A percentile compares a stretch with the other conserved stretches of the same genome.
These are phyloP conservation scores for Tinea semifulvella DNA, from an alignment of 2,888 invertebrate species.

Conservation along the genomic window DNA sequence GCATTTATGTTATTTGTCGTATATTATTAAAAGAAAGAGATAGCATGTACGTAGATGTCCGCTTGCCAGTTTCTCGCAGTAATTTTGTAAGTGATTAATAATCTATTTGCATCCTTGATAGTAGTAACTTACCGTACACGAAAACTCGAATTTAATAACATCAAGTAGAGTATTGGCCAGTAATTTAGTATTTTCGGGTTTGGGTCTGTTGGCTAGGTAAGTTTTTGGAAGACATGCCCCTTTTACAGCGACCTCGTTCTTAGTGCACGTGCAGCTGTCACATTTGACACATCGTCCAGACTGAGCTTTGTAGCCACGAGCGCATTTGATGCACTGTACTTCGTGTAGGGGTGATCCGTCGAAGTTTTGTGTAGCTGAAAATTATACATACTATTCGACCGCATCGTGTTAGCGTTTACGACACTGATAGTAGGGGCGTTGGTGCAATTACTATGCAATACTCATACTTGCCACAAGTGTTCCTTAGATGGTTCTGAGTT, in stretches of 20 bases:
- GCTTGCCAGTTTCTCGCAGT: too few species aligned
- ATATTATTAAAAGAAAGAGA: too few species aligned
- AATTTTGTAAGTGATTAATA: too few species aligned
- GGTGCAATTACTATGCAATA: too few species aligned
- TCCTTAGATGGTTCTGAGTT: too few species aligned
- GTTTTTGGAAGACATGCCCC: conserved; percentile 40
- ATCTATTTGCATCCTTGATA: too few species aligned
- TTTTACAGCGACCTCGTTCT: conserved; percentile 33
- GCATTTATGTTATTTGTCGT: too few species aligned
- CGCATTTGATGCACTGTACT: conserved; percentile 50
- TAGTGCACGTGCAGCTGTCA: conserved; percentile 36
- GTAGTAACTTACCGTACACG: conserved; percentile 49
- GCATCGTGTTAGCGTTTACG: too few species aligned
- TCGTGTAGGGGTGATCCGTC: conserved; percentile 51
- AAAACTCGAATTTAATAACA: conserved; percentile 44
- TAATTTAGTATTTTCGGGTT: conserved; percentile 35
- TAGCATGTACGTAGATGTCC: too few species aligned
- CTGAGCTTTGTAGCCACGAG: conserved; percentile 35
- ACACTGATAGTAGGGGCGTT: too few species aligned
- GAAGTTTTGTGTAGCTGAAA: conserved; percentile 46
- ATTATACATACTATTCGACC: too few species aligned
- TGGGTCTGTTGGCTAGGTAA: conserved; percentile 38
- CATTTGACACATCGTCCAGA: conserved; percentile 41
- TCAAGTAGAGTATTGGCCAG: conserved; percentile 39
- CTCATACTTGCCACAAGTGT: too few species aligned